A percentile compares a stretch with the other conserved stretches of the same genome.
Conservation (phyloP, 2,113 vertebrate species). For the Sigmodon hispidus region DNA sequence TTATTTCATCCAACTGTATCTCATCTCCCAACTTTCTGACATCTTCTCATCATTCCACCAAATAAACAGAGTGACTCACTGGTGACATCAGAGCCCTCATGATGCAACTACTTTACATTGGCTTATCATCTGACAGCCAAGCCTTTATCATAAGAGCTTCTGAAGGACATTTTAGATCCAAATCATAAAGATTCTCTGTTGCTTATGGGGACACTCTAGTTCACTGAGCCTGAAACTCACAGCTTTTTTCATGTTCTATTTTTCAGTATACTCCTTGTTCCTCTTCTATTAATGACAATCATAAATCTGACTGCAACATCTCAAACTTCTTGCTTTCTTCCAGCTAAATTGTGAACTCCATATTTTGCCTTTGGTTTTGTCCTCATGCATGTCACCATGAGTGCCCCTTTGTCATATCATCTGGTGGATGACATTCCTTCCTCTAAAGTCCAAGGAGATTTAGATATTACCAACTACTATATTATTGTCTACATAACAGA, state of each 20-base stretch:
- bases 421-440: background rate
- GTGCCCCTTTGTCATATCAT: background rate
- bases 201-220: background rate
- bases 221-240: constrained; percentile 18
- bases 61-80: background rate
- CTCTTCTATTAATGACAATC: background rate
- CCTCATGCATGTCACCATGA: background rate
- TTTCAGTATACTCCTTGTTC: background rate
- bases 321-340: background rate
- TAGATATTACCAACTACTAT: background rate
- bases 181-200: background rate
- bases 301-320: background rate
- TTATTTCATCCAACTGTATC: background rate
- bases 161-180: background rate
- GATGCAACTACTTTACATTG: background rate
- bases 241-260: background rate
- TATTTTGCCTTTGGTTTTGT: background rate
- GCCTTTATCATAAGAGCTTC: background rate
- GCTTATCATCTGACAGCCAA: background rate
- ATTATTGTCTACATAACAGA: background rate
- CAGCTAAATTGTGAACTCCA: background rate
- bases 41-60: background rate
- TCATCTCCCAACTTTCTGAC: background rate
- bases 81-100: background rate
- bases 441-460: background rate